Evolutionary conservation across 2,113 vertebrate species (phyloP).

Genomic region (Phylloscopus whistleri): DNA sequence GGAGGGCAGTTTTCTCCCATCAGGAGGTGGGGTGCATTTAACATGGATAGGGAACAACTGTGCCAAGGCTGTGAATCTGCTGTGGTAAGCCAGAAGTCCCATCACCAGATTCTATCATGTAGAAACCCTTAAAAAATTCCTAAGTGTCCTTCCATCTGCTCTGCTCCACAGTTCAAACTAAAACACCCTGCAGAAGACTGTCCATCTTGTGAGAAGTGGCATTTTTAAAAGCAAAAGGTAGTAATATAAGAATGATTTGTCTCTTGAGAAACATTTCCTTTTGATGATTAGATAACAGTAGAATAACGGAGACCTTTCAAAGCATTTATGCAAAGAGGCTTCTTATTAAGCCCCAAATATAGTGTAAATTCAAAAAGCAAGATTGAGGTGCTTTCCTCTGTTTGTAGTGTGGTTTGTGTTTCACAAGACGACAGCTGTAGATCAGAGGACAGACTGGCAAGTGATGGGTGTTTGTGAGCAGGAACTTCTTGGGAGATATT

Average conservation of each 20-base stretch:
- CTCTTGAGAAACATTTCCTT: neutral
- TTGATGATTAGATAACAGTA: neutral
- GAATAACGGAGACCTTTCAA: neutral
- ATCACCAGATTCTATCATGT: neutral
- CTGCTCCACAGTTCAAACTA: slow-evolving; percentile 24
- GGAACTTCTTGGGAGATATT: slow-evolving; percentile 51
- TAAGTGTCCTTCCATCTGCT: slow-evolving; percentile 25
- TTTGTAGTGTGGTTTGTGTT: neutral
- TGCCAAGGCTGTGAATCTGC: neutral
- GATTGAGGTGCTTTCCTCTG: neutral
- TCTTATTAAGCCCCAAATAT: neutral
- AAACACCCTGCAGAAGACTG: slow-evolving; percentile 32
- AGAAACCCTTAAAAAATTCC: slow-evolving; percentile 16
- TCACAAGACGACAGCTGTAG: neutral
- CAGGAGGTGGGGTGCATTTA: neutral
- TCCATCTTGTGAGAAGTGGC: slow-evolving; percentile 22
- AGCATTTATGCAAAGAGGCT: neutral
- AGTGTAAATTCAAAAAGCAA: neutral
- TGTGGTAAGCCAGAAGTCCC: neutral
- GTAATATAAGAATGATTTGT: neutral
- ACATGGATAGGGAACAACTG: neutral
- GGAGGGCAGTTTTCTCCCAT: neutral
- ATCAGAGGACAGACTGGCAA: neutral
- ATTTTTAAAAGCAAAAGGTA: neutral
- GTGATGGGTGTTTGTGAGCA: neutral